Evolutionary conservation across 2,113 vertebrate genomes (phyloP).

Genomic region (Atlantisia rogersi): DNA sequence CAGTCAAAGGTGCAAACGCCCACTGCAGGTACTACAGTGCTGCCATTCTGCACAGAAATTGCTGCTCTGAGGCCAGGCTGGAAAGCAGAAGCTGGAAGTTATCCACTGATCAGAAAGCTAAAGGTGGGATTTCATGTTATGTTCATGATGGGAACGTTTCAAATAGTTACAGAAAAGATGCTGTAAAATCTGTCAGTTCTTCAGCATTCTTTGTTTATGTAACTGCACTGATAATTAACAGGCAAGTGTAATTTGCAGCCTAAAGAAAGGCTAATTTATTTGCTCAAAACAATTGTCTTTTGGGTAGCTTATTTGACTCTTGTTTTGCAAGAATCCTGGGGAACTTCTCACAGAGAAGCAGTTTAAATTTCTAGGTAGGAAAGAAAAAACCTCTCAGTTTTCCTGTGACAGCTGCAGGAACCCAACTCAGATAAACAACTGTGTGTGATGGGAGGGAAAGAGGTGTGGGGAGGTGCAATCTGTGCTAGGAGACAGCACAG

Average conservation of each 20-base stretch:
- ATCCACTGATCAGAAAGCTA: background rate
- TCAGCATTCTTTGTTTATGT: background rate
- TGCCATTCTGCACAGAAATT: background rate
- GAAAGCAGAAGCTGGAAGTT: background rate
- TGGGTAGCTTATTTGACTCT: background rate
- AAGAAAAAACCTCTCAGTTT: background rate
- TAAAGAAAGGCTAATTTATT: background rate
- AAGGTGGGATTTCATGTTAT: background rate
- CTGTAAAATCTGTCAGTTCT: background rate
- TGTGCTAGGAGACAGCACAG: background rate
- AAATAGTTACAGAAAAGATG: background rate
- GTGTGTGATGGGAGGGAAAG: background rate
- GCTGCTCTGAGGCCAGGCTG: background rate
- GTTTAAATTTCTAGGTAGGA: background rate
- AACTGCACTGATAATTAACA: background rate
- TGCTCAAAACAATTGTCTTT: background rate
- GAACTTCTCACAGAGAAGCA: background rate
- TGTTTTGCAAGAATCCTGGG: background rate
- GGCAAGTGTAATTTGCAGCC: background rate
- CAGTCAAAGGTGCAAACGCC: background rate
- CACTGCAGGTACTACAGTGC: background rate
- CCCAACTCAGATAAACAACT: background rate
- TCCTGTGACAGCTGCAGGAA: background rate
- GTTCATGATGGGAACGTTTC: background rate
- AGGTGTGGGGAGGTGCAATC: background rate